A percentile compares a stretch with the other conserved stretches of the same genome.
These are phyloP conservation scores for Eugnorisma glareosa DNA, from an alignment of 2,888 invertebrate species.

Conservation along the genomic window DNA sequence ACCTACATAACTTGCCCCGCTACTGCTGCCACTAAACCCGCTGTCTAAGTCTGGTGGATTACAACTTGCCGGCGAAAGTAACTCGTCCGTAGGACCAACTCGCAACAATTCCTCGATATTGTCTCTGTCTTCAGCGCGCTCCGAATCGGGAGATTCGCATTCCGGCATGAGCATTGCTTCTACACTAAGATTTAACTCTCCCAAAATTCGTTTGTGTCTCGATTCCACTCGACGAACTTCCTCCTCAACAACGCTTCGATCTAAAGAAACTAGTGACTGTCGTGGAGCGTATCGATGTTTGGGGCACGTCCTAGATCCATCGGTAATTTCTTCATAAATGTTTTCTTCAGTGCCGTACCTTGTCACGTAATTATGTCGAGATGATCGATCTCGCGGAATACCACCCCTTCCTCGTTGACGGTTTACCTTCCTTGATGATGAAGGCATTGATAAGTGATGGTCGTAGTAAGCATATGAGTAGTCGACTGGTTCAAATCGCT, in stretches of 20 bases:
- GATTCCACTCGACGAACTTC: slow-evolving; percentile 96
- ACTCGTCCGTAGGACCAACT: slow-evolving; percentile 93
- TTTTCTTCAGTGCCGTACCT: slow-evolving; percentile 96
- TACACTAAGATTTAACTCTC: slow-evolving; percentile 96
- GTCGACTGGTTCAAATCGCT: slow-evolving; percentile 92
- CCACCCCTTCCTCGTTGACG: slow-evolving; percentile 87
- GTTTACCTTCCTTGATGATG: slow-evolving; percentile 86
- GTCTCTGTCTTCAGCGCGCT: slow-evolving; percentile 91
- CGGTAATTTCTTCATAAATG: slow-evolving; percentile 95
- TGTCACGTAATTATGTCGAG: slow-evolving; percentile 93
- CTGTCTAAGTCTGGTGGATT: slow-evolving; percentile 94
- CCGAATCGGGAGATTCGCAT: slow-evolving; percentile 92
- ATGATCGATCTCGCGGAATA: slow-evolving; percentile 83
- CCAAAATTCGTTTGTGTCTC: slow-evolving; percentile 95
- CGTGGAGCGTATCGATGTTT: slow-evolving; percentile 88
- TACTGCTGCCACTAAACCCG: slow-evolving; percentile 95
- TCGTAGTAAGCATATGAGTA: slow-evolving; percentile 96
- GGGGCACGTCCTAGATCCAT: slow-evolving; percentile 90
- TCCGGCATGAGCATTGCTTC: slow-evolving; percentile 98
- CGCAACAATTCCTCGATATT: slow-evolving; percentile 92
- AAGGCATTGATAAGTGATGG: slow-evolving; percentile 92
- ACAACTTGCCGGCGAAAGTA: slow-evolving; percentile 93
- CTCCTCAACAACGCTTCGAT: slow-evolving; percentile 94
- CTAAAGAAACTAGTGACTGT: slow-evolving; percentile 92
- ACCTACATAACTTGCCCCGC: slow-evolving; percentile 95